These are phyloP conservation scores for Dryas iulia DNA, from an alignment of 1,140 invertebrate genomes.

Conservation along the genomic window DNA sequence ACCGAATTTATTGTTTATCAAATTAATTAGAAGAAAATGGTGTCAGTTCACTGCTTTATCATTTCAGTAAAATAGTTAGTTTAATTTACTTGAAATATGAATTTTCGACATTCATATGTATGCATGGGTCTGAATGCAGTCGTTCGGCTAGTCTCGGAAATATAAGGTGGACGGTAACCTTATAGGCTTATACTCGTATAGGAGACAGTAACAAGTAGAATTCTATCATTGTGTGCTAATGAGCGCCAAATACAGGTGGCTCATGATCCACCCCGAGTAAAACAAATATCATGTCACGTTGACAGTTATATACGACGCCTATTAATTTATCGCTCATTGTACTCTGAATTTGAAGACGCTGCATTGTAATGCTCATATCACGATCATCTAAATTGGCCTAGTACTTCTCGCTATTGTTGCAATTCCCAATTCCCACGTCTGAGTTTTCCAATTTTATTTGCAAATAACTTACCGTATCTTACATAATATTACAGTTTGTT, in stretches of 20 bases:
- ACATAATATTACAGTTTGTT: neutral
- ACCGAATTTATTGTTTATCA: too few relatives aligned
- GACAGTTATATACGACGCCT: conserved; percentile 41
- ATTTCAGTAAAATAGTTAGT: neutral
- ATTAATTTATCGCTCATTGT: conserved; percentile 44
- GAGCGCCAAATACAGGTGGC: conserved; percentile 58
- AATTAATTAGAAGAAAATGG: neutral
- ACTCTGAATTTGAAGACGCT: conserved; percentile 30
- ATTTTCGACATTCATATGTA: conserved; percentile 5
- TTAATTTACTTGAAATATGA: conserved; percentile 4
- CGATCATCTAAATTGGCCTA: conserved; percentile 29
- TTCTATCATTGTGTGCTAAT: conserved; percentile 74
- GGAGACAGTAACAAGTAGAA: conserved; percentile 17
- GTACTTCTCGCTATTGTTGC: conserved; percentile 22
- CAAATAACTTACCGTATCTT: neutral
- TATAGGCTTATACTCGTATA: neutral
- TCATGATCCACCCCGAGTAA: conserved; percentile 42
- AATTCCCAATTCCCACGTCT: conserved; percentile 19
- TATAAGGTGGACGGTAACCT: neutral
- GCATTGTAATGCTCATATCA: conserved; percentile 26
- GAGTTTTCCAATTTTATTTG: conserved; percentile 12
- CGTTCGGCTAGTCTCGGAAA: neutral
- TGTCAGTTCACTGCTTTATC: neutral
- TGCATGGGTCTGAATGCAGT: neutral
- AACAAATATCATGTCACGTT: conserved; percentile 62